Base-by-base conservation (phyloP, 2,888 invertebrate genomes). In the Himalopsyche tibetana region DNA sequence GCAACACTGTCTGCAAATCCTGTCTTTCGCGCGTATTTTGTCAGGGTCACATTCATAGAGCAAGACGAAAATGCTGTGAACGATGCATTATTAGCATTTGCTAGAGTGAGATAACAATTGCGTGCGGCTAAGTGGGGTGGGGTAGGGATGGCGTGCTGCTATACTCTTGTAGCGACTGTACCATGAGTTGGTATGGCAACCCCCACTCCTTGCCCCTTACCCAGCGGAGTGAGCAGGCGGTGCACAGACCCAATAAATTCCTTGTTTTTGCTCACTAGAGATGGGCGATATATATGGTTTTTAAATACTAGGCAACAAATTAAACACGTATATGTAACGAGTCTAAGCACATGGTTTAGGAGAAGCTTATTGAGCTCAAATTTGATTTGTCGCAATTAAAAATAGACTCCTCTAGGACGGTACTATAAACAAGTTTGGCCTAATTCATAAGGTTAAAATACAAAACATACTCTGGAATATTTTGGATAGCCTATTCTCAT, bases 181-280 rank as follows among this genome's bases (percentile, higher is more conserved):
- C 88, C 84, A 17, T 38, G 19, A 51, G 55, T 63, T 79, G 82
- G 85, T 84, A 85, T 79, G 79, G 92, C 91, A 90, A 89, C 89
- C 90, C 90, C 90, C 90, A 90, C 90, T 91, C 91, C 90, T 90
- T 90, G 90, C 90, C 90, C 90, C 88, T 89, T 89, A 89, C 88
- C 89, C 89, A 90, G 90, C 90, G 90, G 90, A 90, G 90, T 63
- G 63, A 63, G 63, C 63, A 63, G 63, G 63, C 63, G 63, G 63
- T 63, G 63, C 63, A 63, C 63, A 63, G 63, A 63, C 63, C 63
- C n/a, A 63, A 63, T 63, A 63, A 63, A 63, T 63, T 63, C 63
- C 63, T 63, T 63, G 63, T 63, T 63, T 63, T 63, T 63, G 19
- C 63, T 63, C 19, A 19, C n/a, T 63, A 63, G 63, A 28, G 28